Conservation (phyloP, 2,113 vertebrate genomes). For the Hemicordylus capensis region DNA sequence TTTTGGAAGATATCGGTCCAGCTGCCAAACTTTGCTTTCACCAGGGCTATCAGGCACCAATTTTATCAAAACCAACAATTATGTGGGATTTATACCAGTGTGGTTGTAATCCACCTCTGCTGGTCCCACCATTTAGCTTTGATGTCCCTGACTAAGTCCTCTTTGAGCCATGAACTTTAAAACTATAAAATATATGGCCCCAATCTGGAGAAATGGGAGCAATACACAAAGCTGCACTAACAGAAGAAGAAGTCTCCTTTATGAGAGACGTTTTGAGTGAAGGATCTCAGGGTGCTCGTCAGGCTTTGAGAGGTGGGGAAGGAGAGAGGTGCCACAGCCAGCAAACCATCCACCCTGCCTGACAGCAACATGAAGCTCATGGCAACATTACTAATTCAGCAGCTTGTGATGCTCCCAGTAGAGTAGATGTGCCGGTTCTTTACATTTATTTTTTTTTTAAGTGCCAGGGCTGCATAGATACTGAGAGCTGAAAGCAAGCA, state of each 20-base stretch:
- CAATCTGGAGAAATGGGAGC: background rate
- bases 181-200: background rate
- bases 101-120: background rate
- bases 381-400: background rate
- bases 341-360: background rate
- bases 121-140: background rate
- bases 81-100: conserved; percentile 1
- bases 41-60: background rate
- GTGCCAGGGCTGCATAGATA: background rate
- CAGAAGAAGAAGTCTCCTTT: too few relatives aligned
- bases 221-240: background rate
- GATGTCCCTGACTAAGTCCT: background rate
- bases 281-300: background rate
- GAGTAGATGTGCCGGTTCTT: background rate
- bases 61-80: conserved; percentile 26
- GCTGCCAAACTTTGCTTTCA: background rate
- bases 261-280: background rate
- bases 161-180: background rate
- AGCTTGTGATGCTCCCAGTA: background rate
- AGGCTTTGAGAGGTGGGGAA: too few relatives aligned
- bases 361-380: background rate
- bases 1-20: conserved; percentile 26
- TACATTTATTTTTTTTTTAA: background rate
- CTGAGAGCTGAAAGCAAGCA: background rate
- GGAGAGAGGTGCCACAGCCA: background rate